phyloP scores from a whole-genome alignment of 2,888 invertebrate genomes.

The Chrysolina oricalcia region DNA sequence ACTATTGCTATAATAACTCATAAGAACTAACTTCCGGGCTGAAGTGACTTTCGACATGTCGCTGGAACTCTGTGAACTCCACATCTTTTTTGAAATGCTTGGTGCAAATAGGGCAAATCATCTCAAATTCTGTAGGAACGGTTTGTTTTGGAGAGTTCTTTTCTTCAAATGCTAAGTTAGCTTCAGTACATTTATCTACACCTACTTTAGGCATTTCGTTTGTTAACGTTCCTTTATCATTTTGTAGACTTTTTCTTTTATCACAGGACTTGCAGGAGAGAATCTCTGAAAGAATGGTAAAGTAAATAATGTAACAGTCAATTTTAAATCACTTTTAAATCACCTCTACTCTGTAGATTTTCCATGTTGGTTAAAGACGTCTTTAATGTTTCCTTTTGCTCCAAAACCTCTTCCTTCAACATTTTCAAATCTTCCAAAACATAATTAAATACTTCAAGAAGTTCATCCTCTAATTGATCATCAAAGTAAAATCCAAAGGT shows the following conservation, averaged over 20 bases:
- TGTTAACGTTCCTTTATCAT: conserved; percentile 57
- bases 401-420: conserved; percentile 73
- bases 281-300: conserved; percentile 56
- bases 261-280: conserved; percentile 51
- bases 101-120: conserved; percentile 86
- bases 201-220: conserved; percentile 51
- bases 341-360: conserved; percentile 31
- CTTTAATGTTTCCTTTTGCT: conserved; percentile 67
- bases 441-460: conserved; percentile 78
- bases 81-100: conserved; percentile 76
- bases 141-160: conserved; percentile 37
- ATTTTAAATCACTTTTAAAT: no score
- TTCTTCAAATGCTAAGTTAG: conserved; percentile 36
- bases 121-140: conserved; percentile 66
- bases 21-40: conserved; percentile 71
- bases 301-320: no score
- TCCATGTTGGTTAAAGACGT: conserved; percentile 51
- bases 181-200: conserved; percentile 58
- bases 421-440: conserved; percentile 78
- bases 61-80: conserved; percentile 79
- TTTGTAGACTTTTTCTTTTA: conserved; percentile 45
- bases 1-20: conserved; percentile 58
- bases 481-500: conserved; percentile 78
- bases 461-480: conserved; percentile 77
- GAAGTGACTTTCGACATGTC: conserved; percentile 87